Evolutionary conservation across 1,140 invertebrate species (phyloP).

Genomic region (Leptinotarsa defecta): DNA sequence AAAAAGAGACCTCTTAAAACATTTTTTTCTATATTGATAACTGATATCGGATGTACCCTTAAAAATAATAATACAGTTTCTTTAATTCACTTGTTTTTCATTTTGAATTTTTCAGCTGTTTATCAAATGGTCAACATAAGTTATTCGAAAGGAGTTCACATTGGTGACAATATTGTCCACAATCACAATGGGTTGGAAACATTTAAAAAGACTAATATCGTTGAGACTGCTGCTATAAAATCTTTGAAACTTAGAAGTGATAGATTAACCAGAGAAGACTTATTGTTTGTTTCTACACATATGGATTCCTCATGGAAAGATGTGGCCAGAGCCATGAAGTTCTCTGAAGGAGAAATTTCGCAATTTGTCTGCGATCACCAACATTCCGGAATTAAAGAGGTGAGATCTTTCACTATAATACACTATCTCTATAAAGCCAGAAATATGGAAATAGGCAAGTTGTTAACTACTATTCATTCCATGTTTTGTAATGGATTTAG

Average conservation of each 20-base stretch:
- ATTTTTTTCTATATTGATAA: no score
- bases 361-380: constrained; percentile 22
- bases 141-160: constrained; percentile 15
- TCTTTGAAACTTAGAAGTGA: constrained; percentile 6
- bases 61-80: no score
- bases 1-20: no score
- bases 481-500: no score
- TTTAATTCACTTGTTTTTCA: no score
- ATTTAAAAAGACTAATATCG: constrained; percentile 22
- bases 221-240: constrained; percentile 24
- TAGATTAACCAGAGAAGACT: constrained; percentile 14
- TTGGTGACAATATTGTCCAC: constrained; percentile 13
- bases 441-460: not conserved
- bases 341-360: constrained; percentile 23
- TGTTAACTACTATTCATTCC: not conserved
- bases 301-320: constrained; percentile 24
- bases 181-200: constrained; percentile 20
- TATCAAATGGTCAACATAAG: constrained; percentile 19
- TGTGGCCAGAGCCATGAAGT: constrained; percentile 16
- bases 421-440: no score
- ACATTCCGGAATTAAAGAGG: constrained; percentile 20
- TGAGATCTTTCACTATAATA: constrained; percentile 8
- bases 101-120: not conserved
- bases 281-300: constrained; percentile 24
- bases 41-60: no score